Percentiles rank a stretch among this genome's conserved stretches.
Evolutionary conservation across 1,140 invertebrate genomes (phyloP).

Genomic region (Melipona quadrifasciata): DNA sequence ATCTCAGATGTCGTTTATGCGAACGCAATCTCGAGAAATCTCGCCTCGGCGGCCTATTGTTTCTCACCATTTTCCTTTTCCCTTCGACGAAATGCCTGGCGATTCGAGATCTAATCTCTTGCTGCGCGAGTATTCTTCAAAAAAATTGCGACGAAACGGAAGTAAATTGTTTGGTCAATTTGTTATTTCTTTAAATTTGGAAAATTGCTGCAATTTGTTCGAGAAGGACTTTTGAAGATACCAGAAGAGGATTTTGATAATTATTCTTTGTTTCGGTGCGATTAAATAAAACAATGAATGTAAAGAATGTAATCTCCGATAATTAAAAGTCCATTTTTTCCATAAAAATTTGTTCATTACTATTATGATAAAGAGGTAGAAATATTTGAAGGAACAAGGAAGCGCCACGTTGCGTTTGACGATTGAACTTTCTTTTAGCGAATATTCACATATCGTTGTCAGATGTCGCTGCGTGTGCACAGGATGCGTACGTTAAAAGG

Average conservation of each 20-base stretch:
- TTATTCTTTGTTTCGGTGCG: not conserved
- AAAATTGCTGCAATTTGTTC: not conserved
- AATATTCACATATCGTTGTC: not conserved
- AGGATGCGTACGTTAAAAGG: not conserved
- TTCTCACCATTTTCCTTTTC: slow-evolving; percentile 3
- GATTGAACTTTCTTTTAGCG: not conserved
- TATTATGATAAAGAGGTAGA: not conserved
- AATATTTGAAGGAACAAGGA: not conserved
- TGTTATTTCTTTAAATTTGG: not conserved
- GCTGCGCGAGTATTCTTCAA: not conserved
- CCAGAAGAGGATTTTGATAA: not conserved
- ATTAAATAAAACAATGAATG: not conserved
- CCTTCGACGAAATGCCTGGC: not conserved
- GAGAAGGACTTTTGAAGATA: not conserved
- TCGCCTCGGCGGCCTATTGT: not conserved
- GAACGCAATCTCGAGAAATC: slow-evolving; percentile 20
- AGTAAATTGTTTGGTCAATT: not conserved
- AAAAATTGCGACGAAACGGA: not conserved
- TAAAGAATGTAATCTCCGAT: not conserved
- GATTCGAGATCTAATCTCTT: not conserved
- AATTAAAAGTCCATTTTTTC: not conserved
- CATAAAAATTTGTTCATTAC: not conserved
- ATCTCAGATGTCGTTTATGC: slow-evolving; percentile 47
- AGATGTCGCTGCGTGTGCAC: slow-evolving; percentile 18
- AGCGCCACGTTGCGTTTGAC: not conserved